Evolutionary conservation across 2,888 invertebrate genomes (phyloP), one percentile per base, ranked within the genome.

Genomic region (Noctua janthina): DNA sequence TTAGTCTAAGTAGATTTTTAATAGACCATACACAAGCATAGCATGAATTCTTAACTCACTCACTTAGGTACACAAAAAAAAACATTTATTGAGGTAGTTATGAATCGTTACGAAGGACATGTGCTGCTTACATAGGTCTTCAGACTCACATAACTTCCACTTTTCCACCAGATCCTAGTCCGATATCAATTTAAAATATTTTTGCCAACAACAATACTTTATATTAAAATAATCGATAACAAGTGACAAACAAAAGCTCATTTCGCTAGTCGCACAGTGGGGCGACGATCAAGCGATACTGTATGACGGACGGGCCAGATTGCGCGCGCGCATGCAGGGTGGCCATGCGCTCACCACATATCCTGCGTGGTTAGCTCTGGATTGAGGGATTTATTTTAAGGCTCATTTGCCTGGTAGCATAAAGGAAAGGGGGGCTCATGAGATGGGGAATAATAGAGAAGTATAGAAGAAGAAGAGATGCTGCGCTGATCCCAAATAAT

Each of bases 271-370:
- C 88, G 88, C 90, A 86, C 89, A 85, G 89, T 89, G 92, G 92
- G 91, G 91, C 92, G 94, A 95, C 91, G 95, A 95, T 95, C 91
- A 90, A 89, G 90, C 93, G 96, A 95, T 95, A 96, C 92, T 92
- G 91, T 91, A 94, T 96, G 96, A 96, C 94, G 92, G 88, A 95
- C 94, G 94, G 91, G 91, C 90, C 87, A 90, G 94, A 93, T 93
- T 89, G 92, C 93, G 92, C 91, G 87, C 76, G 91, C 92, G 91
- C 91, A 89, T 66, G 62, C 82, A 90, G 91, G 93, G 93, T 93
- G 92, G 91, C 94, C 94, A 93, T 77, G 39, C 51, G 78, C 64
- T 80, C 72, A 70, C 78, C 77, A 78, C 73, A 76, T 81, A 77
- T 81, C 78, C 76, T 17, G 51, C 13, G 73, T 43, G 54, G 73